Base-by-base conservation (phyloP, 1,140 invertebrate genomes). In the Tetramorium simillimum region DNA sequence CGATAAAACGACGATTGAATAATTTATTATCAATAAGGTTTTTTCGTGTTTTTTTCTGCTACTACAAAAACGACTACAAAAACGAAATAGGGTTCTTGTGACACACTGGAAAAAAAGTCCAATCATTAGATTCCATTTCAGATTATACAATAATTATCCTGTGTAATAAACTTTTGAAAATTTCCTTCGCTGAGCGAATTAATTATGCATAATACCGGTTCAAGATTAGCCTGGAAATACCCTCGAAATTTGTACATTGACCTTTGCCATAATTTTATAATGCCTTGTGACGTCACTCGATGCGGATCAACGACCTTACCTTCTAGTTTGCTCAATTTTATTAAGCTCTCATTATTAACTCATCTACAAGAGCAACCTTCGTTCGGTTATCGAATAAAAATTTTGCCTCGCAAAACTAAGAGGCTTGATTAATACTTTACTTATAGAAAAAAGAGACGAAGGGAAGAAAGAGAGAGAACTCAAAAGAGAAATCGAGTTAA, bases 151-250 rank as follows among this genome's bases (percentile, higher is more conserved):
- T 40, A 37, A 37, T 56, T 18, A 14, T 73, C 0, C 2, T 73
- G n/a, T 5, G 6, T 0, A 56, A n/a, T 37, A 73, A 73, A 21
- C 37, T 51, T 43, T 51, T 12, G 37, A 5, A 18, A 51, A 53
- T 10, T 33, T 10, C 62, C 51, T 28, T 51, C 21, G 67, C 16
- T 2, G 14, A 46, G 9, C n/a, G 40, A 7, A 16, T 6, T 21
- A 33, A 65, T 65, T 78, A 80, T 80, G 18, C 18, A 78, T 69
- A 10, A 53, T 56, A 37, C 5, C 28, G 14, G 49, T 81, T 70
- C 65, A 70, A 43, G 5, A 21, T 70, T 51, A 62, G 0, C 1
- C 21, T 18, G n/a, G 10, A 10, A 53, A 56, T 33, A 58, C 1
- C 10, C 33, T 46, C 12, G 37, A 37, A 3, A 18, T 24, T 21